phyloP scores from a whole-genome alignment of 2,113 vertebrate species.

The Seriola dumerili region DNA sequence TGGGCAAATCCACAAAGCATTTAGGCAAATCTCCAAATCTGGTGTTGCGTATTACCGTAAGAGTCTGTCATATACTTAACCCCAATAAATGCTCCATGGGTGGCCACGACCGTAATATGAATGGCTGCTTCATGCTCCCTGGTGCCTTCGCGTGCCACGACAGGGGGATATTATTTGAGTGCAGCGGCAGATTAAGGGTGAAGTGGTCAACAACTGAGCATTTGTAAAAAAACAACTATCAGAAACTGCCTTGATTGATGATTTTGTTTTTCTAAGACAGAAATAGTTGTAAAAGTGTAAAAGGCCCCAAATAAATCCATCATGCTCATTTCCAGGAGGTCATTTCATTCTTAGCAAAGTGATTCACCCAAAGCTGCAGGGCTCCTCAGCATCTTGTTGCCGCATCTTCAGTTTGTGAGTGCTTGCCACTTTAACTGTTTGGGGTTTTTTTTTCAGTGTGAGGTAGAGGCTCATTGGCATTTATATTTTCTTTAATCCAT shows the following conservation, averaged over 20 bases:
- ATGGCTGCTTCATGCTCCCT: slow-evolving; percentile 37
- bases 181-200: slow-evolving; percentile 48
- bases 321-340: slow-evolving; percentile 15
- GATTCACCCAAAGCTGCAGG: slow-evolving; percentile 35
- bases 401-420: slow-evolving; percentile 11
- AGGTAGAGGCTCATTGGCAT: slow-evolving; percentile 21
- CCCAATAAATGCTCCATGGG: slow-evolving; percentile 68
- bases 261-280: slow-evolving; percentile 1
- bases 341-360: slow-evolving; percentile 44
- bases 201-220: slow-evolving; percentile 39
- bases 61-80: slow-evolving; percentile 75
- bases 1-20: slow-evolving; percentile 35
- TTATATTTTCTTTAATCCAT: not conserved
- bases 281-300: slow-evolving; percentile 34
- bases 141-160: slow-evolving; percentile 23
- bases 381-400: slow-evolving; percentile 31
- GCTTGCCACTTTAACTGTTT: not conserved
- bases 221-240: slow-evolving; percentile 25
- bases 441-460: not conserved
- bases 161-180: slow-evolving; percentile 44
- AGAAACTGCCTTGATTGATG: not conserved
- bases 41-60: slow-evolving; percentile 51
- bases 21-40: slow-evolving; percentile 47
- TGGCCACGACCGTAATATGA: slow-evolving; percentile 67
- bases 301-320: slow-evolving; percentile 27